A percentile compares a stretch with the other conserved stretches of the same genome.
These are phyloP conservation scores for Drosophila tsacasi DNA, from an alignment of 1,140 invertebrate species.

Conservation along the genomic window DNA sequence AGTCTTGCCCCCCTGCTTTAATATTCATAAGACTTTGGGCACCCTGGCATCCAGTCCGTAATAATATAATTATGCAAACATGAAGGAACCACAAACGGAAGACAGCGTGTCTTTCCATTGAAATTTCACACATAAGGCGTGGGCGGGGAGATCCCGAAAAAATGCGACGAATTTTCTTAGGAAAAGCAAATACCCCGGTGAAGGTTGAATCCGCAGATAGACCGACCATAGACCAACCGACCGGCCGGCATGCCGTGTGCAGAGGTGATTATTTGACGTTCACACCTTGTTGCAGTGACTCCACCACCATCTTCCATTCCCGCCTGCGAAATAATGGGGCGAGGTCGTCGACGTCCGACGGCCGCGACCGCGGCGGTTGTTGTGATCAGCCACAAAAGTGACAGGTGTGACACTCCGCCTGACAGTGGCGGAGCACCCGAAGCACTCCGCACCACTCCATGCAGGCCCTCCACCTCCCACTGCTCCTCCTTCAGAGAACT, in stretches of 20 bases:
- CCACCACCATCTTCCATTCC: constrained; percentile 13
- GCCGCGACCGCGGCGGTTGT: constrained; percentile 77
- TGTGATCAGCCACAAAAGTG: constrained; percentile 82
- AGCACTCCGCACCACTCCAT: constrained; percentile 15
- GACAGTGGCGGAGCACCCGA: constrained; percentile 37
- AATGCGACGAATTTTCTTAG: constrained; percentile 63
- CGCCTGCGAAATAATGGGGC: constrained; percentile 24
- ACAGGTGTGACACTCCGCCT: constrained; percentile 76
- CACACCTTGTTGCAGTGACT: constrained; percentile 70
- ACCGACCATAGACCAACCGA: too few relatives aligned
- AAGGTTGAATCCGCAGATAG: constrained; percentile 15
- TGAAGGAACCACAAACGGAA: constrained; percentile 34
- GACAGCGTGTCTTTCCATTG: constrained; percentile 52
- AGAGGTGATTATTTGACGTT: constrained; percentile 81
- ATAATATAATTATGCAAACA: constrained; percentile 82
- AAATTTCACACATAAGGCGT: constrained; percentile 72
- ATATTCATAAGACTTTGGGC: constrained; percentile 70
- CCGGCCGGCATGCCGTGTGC: constrained; percentile 60
- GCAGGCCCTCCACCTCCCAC: constrained; percentile 1
- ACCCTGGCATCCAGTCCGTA: constrained; percentile 41
- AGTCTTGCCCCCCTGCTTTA: constrained; percentile 57
- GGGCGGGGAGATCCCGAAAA: constrained; percentile 25
- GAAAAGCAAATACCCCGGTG: constrained; percentile 63
- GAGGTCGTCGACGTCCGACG: constrained; percentile 56
- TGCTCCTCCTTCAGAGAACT: constrained; percentile 31